Base-by-base conservation (phyloP, 2,797 vertebrate genomes). In the Cetoscarus ocellatus region DNA sequence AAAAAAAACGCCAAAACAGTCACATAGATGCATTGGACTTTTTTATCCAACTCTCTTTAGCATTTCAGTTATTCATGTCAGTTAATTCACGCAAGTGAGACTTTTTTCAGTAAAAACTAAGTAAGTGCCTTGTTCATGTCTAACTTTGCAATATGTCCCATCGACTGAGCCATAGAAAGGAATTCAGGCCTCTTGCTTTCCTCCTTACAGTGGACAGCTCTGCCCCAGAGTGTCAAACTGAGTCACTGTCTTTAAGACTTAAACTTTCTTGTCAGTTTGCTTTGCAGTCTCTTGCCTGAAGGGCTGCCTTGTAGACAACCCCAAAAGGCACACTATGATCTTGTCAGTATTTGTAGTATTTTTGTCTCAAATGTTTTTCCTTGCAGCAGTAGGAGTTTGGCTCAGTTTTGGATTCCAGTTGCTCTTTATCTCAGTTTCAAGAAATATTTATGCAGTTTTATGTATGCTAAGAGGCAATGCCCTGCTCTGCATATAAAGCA, bases 381-480 rank as follows among this genome's bases (percentile, higher is more conserved):
- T 47, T 27, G 27, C 52, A 47, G 61, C 15, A 36, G 19, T 17
- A 3, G 12, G 34, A 11, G 1, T 19, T 15, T 38, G 11, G 5
- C 11, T 50, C 18, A 40, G n/a, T 15, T 49, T 36, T 7, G 10
- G 7, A 15, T 34, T 18, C 8, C 1, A 18, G 8, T n/a, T 27
- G 59, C 45, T 61, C 45, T 50, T 27, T 38, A 15, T 62, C 18
- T 62, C 13, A 5, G 18, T 49, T 48, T 61, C 45, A n/a, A 49
- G 5, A 19, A 10, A 1, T 14, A 3, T 60, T 13, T 9, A n/a
- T n/a, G n/a, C n/a, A n/a, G n/a, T n/a, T n/a, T n/a, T n/a, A 35
- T 17, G 39, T 42, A 12, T 13, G 12, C 13, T 44, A 1, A 13
- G 42, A 57, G n/a, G 48, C 17, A 11, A 18, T 42, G 35, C 36